These are phyloP conservation scores for Saimiri boliviensis DNA, from an alignment of 2,113 vertebrate genomes.

Conservation along the genomic window DNA sequence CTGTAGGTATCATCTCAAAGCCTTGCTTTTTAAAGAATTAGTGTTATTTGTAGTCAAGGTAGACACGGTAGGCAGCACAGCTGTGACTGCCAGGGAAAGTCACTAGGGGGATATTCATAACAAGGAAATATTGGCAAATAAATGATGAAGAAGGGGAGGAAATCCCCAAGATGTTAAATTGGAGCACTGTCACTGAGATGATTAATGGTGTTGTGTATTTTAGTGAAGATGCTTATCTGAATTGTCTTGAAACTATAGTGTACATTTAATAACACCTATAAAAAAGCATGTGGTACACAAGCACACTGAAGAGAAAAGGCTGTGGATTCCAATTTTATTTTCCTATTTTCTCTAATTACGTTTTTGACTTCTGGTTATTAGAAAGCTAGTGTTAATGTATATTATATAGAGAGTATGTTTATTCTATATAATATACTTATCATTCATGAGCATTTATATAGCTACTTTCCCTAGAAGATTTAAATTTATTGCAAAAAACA, in stretches of 20 bases:
- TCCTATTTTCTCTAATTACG: neutral
- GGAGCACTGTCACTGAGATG: conserved; percentile 76
- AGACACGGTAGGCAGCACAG: conserved; percentile 64
- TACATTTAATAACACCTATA: conserved; percentile 48
- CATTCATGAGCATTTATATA: neutral
- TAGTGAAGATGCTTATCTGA: conserved; percentile 67
- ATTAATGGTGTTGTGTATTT: conserved; percentile 75
- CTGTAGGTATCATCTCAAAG: neutral
- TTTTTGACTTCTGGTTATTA: neutral
- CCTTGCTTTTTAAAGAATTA: conserved; percentile 6
- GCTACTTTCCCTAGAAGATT: neutral
- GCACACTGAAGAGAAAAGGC: neutral
- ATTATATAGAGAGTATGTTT: neutral
- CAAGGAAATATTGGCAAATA: conserved; percentile 75
- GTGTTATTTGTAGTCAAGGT: conserved; percentile 60
- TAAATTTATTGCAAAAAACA: neutral
- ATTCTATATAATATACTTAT: neutral
- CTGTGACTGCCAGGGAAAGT: conserved; percentile 55
- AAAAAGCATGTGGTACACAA: conserved; percentile 8
- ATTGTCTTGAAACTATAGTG: conserved; percentile 60
- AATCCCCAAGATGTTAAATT: conserved; percentile 78
- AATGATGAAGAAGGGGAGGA: conserved; percentile 81
- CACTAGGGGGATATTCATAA: conserved; percentile 69
- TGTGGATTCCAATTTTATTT: neutral
- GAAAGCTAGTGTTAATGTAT: neutral